Evolutionary conservation across 2,113 vertebrate genomes (phyloP).

Genomic region (Syngnathus scovelli): DNA sequence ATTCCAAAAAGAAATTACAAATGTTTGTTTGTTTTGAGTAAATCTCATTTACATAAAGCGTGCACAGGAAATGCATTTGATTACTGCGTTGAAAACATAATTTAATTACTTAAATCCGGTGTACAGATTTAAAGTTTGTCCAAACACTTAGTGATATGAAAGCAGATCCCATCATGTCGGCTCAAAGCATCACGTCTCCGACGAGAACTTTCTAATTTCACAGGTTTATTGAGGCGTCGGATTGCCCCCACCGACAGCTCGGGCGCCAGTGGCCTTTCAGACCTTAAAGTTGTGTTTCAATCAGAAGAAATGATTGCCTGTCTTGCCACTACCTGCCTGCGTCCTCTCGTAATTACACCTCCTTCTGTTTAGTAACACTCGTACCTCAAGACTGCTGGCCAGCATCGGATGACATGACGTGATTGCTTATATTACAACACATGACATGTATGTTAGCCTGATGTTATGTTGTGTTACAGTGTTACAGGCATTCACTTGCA

Average conservation of each 20-base stretch:
- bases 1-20: constrained; percentile 11
- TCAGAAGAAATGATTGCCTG: constrained; percentile 68
- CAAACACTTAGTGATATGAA: constrained; percentile 50
- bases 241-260: constrained; percentile 52
- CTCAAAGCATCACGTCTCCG: constrained; percentile 16
- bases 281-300: constrained; percentile 64
- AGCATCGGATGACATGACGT: background rate
- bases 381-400: constrained; percentile 5
- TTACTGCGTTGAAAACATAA: constrained; percentile 59
- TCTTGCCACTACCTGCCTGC: constrained; percentile 62
- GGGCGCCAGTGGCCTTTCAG: constrained; percentile 57
- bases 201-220: constrained; percentile 57
- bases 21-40: constrained; percentile 34
- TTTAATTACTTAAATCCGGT: constrained; percentile 52
- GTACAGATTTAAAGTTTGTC: constrained; percentile 15
- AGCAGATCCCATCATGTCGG: constrained; percentile 46
- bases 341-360: constrained; percentile 70
- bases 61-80: constrained; percentile 51
- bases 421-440: background rate
- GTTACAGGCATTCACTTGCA: background rate
- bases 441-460: background rate
- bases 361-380: constrained; percentile 61
- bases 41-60: constrained; percentile 34
- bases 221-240: constrained; percentile 53
- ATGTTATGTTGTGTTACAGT: background rate